These are phyloP conservation scores for Ichneumoninae sp. DNA, from an alignment of 2,888 invertebrate genomes.

Conservation along the genomic window DNA sequence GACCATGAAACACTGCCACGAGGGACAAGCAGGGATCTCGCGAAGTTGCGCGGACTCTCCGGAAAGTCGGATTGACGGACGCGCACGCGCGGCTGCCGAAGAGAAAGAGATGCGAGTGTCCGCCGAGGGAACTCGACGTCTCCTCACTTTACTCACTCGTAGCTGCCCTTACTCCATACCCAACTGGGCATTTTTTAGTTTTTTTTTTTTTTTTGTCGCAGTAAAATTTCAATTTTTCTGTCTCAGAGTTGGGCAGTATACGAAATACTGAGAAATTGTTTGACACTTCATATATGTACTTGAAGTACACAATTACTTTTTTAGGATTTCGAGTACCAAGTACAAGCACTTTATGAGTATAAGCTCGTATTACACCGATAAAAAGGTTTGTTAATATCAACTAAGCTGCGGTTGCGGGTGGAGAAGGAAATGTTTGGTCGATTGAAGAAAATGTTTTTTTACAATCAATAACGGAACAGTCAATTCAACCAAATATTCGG, in stretches of 20 bases:
- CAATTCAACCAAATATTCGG: no score
- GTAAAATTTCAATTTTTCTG: neutral
- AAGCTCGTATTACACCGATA: no score
- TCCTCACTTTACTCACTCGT: neutral
- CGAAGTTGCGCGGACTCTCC: neutral
- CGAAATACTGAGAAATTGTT: no score
- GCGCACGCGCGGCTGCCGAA: slow-evolving; percentile 3
- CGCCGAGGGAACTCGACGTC: neutral
- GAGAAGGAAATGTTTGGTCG: no score
- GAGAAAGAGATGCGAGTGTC: slow-evolving; percentile 34
- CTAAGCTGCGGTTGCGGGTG: no score
- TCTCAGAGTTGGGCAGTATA: neutral
- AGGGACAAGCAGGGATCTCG: neutral
- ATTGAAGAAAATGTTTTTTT: no score
- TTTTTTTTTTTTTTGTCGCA: neutral
- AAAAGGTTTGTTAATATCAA: no score
- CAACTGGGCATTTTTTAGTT: neutral
- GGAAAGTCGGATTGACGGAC: slow-evolving; percentile 52
- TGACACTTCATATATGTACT: no score
- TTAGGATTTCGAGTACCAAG: no score
- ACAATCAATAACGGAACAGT: no score
- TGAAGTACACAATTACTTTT: no score
- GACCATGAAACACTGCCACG: slow-evolving; percentile 5
- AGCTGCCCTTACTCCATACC: neutral
- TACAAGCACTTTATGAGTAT: no score